Conservation (phyloP, 2,888 invertebrate genomes). For the Blastobasis lacticolella region DNA sequence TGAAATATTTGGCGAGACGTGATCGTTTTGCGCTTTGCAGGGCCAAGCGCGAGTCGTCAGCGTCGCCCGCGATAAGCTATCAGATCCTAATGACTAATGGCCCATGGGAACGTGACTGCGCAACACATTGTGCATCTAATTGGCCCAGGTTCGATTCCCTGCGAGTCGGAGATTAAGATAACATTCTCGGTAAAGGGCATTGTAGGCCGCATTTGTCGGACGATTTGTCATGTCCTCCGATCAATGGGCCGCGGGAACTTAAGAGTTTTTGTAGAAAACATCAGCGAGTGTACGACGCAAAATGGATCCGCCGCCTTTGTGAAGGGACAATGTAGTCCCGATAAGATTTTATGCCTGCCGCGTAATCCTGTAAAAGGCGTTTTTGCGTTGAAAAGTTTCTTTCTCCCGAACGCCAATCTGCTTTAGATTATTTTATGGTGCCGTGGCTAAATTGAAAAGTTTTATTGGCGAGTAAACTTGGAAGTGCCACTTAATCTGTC, state of each 20-base stretch:
- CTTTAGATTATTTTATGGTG: no score
- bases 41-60: no score
- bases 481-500: no score
- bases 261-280: background rate
- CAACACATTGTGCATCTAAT: slow-evolving; percentile 43
- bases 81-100: slow-evolving; percentile 45
- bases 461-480: no score
- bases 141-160: slow-evolving; percentile 29
- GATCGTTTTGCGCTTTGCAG: no score
- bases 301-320: background rate
- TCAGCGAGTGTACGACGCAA: background rate
- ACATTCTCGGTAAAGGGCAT: slow-evolving; percentile 24
- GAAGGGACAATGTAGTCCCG: background rate
- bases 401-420: no score
- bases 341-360: background rate
- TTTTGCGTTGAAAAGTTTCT: no score
- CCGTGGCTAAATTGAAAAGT: no score
- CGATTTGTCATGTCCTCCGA: slow-evolving; percentile 24
- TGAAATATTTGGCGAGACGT: no score
- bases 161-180: slow-evolving; percentile 43
- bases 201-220: slow-evolving; percentile 15
- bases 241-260: background rate
- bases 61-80: slow-evolving; percentile 18
- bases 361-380: slow-evolving; percentile 6
- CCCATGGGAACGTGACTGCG: slow-evolving; percentile 38